These are phyloP conservation scores for Aplochiton taeniatus DNA, from an alignment of 2,797 vertebrate genomes.

Conservation along the genomic window DNA sequence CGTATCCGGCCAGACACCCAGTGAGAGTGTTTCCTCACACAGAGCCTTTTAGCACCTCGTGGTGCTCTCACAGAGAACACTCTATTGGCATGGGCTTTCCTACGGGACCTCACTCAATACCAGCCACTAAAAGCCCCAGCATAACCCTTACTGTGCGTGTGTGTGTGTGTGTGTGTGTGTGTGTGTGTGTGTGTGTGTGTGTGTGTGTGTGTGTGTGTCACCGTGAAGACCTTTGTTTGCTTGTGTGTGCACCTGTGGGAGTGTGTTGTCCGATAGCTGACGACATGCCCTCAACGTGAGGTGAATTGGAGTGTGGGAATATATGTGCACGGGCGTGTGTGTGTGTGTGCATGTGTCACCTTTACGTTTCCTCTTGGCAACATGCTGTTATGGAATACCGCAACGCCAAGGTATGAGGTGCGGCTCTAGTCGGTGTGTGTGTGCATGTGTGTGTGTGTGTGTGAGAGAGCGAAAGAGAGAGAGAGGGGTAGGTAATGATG, in stretches of 20 bases:
- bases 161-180: constrained; percentile 27
- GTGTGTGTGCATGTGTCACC: too few relatives aligned
- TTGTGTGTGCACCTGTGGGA: too few relatives aligned
- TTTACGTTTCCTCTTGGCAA: too few relatives aligned
- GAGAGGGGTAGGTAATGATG: constrained; percentile 49
- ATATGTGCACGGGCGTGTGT: too few relatives aligned
- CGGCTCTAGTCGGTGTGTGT: constrained; percentile 35
- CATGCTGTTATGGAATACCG: too few relatives aligned
- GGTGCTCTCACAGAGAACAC: constrained; percentile 56
- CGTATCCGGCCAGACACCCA: constrained; percentile 15
- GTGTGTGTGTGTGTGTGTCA: constrained; percentile 35
- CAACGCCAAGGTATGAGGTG: too few relatives aligned
- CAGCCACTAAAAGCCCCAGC: constrained; percentile 53
- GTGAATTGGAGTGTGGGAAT: too few relatives aligned
- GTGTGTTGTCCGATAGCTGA: too few relatives aligned
- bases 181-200: constrained; percentile 15
- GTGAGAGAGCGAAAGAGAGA: constrained; percentile 12
- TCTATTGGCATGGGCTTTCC: constrained; percentile 50
- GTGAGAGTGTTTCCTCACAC: constrained; percentile 41
- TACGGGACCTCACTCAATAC: constrained; percentile 60
- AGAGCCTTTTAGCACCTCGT: constrained; percentile 67
- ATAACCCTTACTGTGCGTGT: too few relatives aligned
- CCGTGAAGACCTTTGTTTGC: too few relatives aligned
- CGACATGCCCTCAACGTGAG: too few relatives aligned
- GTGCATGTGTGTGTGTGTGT: constrained; percentile 25